Conservation (phyloP, 2,113 vertebrate genomes). For the Terrapene triunguis region DNA sequence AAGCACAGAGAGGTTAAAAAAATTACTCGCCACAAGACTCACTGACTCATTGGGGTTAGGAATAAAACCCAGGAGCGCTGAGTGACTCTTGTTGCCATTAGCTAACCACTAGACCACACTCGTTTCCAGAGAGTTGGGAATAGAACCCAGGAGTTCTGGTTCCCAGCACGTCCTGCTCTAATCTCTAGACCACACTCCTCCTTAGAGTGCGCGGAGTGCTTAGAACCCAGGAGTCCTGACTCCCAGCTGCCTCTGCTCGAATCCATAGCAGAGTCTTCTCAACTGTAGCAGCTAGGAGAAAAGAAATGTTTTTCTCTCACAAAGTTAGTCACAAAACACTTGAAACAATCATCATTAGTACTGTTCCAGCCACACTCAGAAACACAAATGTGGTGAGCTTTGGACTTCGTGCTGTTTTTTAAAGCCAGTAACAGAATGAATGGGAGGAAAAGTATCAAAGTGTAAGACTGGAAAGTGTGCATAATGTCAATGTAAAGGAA, state of each 20-base stretch:
- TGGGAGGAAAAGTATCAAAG: background rate
- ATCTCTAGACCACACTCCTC: background rate
- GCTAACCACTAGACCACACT: background rate
- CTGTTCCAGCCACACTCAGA: background rate
- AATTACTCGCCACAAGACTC: background rate
- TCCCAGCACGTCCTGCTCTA: background rate
- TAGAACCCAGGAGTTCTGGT: background rate
- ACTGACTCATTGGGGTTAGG: background rate
- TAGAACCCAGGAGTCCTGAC: background rate
- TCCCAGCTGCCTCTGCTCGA: background rate
- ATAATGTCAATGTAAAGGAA: background rate
- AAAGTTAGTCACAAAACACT: background rate
- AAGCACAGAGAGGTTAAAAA: background rate
- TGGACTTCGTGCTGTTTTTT: background rate
- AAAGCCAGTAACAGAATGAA: background rate
- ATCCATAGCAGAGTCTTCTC: background rate
- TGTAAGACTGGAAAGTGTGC: background rate
- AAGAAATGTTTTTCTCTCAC: background rate
- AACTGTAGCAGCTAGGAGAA: background rate
- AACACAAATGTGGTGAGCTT: background rate
- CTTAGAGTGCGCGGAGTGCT: background rate
- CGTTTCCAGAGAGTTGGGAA: background rate
- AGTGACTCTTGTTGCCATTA: background rate
- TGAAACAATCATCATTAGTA: accelerated
- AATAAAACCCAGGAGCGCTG: background rate